Evolutionary conservation across 2,113 vertebrate species (phyloP), one percentile per base, ranked within the genome.

Genomic region (Dermatemys mawii): DNA sequence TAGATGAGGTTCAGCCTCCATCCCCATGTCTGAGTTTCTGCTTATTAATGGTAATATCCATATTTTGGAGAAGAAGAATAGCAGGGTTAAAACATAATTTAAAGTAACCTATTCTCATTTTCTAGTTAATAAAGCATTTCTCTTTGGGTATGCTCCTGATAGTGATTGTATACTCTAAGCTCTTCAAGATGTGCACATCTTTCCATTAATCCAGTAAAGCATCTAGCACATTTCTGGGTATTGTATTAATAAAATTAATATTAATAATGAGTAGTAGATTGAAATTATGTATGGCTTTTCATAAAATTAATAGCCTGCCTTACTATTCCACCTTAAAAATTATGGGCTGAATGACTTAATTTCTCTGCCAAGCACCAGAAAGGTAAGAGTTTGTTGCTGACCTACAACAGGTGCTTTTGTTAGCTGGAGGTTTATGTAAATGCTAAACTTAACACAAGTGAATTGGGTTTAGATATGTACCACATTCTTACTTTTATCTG

Each of bases 11-110:
- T 84, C 93, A 78, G 84, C 76, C n/a, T 87, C 93, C 21, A 53
- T 96, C 91, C 95, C 95, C 92, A 81, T 92, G 73, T 81, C 90
- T 89, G 83, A 95, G 78, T 94, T 96, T 90, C 55, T 84, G 19
- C 57, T 86, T 87, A 63, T 2, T 4, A 93, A 79, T 92, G 55
- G 22, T 55, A 90, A 27, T 78, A 91, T 60, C 19, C 9, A 26
- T 89, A 63, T 79, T 94, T 82, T 78, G 49, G 57, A 90, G 86
- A 85, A 83, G 55, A 93, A 86, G 91, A 93, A 84, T 13, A 19
- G 35, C 78, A 93, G 78, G 1, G 11, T 91, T 27, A 35, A 93
- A 92, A 83, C 82, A 94, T 27, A 11, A 86, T 87, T 82, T 91
- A 91, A 57, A 73, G 88, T 57, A 22, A 19, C 63, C 82, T 70